Evolutionary conservation across 1,140 invertebrate genomes (phyloP).

Genomic region (Rhopalosiphum padi): DNA sequence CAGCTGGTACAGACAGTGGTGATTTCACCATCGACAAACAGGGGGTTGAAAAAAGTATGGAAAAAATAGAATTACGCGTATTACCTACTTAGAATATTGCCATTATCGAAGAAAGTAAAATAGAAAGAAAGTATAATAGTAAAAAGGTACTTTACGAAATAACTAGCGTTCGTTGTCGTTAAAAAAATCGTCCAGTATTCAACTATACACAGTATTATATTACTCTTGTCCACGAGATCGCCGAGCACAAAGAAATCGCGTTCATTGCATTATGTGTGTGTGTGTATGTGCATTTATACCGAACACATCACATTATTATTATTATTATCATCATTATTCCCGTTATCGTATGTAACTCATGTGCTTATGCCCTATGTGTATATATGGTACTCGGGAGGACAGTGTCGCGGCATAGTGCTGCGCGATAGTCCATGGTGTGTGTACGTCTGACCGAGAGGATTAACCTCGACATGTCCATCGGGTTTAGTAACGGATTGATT

Average conservation of each 20-base stretch:
- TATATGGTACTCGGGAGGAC: not conserved
- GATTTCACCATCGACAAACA: not conserved
- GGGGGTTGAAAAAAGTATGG: not conserved
- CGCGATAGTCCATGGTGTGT: not conserved
- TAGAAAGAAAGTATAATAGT: not conserved
- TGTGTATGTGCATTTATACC: not conserved
- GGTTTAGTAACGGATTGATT: slow-evolving; percentile 45
- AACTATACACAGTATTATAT: not conserved
- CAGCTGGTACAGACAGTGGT: not conserved
- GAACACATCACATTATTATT: not conserved
- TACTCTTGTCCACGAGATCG: not conserved
- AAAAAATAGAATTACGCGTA: not conserved
- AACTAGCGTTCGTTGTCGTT: not conserved
- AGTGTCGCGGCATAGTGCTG: not conserved
- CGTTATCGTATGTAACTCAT: not conserved
- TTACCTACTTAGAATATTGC: not conserved
- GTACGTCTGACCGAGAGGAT: slow-evolving; percentile 34
- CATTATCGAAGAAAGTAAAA: not conserved
- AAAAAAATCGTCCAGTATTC: not conserved
- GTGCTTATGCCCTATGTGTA: not conserved
- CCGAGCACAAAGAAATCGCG: not conserved
- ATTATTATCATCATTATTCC: not conserved
- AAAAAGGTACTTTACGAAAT: not conserved
- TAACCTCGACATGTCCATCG: slow-evolving; percentile 39
- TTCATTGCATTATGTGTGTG: not conserved